Conservation (phyloP, 2,888 invertebrate genomes). For the Hypercompe scribonia region DNA sequence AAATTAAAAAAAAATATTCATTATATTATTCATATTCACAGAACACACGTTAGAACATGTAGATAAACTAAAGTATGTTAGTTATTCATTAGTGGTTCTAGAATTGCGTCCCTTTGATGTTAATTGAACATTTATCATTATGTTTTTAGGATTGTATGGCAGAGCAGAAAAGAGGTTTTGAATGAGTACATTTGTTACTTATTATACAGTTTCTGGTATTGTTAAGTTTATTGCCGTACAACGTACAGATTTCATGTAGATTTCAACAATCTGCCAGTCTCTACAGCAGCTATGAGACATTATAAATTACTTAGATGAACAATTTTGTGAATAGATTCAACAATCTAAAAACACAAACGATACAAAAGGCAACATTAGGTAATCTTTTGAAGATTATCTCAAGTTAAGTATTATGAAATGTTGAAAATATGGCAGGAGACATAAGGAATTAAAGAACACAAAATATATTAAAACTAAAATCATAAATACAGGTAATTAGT, state of each 20-base stretch:
- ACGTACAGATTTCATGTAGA: neutral
- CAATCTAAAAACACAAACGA: neutral
- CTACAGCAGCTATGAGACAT: neutral
- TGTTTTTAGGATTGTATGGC: too few species aligned
- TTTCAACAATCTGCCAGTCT: neutral
- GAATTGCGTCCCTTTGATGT: too few species aligned
- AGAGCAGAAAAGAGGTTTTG: neutral
- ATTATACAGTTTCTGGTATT: neutral
- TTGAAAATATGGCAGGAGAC: too few species aligned
- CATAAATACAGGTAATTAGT: too few species aligned
- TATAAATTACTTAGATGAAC: neutral
- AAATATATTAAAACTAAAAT: neutral
- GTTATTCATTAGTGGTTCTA: too few species aligned
- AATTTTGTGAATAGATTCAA: neutral
- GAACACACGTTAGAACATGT: too few species aligned
- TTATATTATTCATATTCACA: too few species aligned
- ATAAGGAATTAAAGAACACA: too few species aligned
- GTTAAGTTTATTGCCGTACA: neutral
- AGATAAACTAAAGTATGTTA: too few species aligned
- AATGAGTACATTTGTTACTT: neutral
- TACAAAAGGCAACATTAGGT: too few species aligned
- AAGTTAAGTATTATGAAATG: neutral
- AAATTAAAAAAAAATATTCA: too few species aligned
- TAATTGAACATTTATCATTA: too few species aligned
- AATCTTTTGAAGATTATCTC: neutral